Base-by-base conservation (phyloP, 2,888 invertebrate species). In the Dolomedes plantarius region DNA sequence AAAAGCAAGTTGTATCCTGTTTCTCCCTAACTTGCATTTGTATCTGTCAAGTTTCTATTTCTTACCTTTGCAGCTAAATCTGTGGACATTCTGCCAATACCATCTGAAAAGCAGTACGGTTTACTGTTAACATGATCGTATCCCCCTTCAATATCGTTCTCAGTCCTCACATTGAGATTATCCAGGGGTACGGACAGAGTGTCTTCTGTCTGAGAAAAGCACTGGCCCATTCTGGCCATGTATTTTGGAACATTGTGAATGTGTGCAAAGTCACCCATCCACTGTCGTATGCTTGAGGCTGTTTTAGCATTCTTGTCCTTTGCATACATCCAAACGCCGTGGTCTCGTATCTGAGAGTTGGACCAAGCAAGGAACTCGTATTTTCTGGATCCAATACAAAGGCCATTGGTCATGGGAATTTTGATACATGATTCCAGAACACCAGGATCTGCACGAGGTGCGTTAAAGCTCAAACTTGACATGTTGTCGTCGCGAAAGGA, bases 221-320 rank as follows among this genome's bases (percentile, higher is more conserved):
- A 88, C 56, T 89, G 89, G 28, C 89, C 89, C 83, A 89, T 86
- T 16, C 89, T 82, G 11, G 89, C 89, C 65, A 89, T 89, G 19
- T 88, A 88, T n/a, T 88, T 89, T 13, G 89, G 88, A 39, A 89
- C 87, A n/a, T 85, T 87, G 13, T 77, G 85, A 75, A 89, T 88
- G 19, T 86, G 77, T 7, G 77, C 85, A 31, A 89, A 89, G 69
- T 89, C 87, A 0, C 89, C 89, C 88, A 89, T 87, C 86, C 87
- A 88, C 0, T 50, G 16, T 46, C 89, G 80, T 6, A 89, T 89
- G 27, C 65, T n/a, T 1, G 39, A 65, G 16, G 81, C 88, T 9
- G 78, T 86, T 5, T 50, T 56, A 19, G 87, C 87, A 39, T 76
- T 64, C 28, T 71, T 28, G 23, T 88, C 86, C n/a, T 46, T 27